These are phyloP conservation scores for Drosophila murphyi DNA, from an alignment of 1,140 invertebrate species.

Conservation along the genomic window DNA sequence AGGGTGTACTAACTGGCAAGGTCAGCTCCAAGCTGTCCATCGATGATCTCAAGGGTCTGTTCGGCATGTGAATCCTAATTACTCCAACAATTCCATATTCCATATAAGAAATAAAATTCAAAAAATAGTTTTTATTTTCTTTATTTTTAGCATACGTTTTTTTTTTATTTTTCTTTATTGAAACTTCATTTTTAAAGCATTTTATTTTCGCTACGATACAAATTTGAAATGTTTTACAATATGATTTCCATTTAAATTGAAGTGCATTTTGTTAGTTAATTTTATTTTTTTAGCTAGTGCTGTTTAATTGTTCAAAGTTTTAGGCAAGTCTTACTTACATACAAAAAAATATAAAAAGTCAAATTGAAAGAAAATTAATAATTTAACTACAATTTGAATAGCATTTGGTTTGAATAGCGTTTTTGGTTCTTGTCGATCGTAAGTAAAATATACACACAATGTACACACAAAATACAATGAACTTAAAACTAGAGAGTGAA, in stretches of 20 bases:
- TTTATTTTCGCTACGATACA: conserved; percentile 54
- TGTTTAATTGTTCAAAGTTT: conserved; percentile 20
- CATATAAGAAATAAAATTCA: neutral
- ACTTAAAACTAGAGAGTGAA: too few species aligned
- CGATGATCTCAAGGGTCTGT: conserved; percentile 92
- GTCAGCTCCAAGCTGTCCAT: conserved; percentile 89
- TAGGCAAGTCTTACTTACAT: conserved; percentile 36
- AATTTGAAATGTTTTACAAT: conserved; percentile 33
- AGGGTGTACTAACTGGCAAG: conserved; percentile 89
- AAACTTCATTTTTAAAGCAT: conserved; percentile 51
- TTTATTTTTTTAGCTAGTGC: conserved; percentile 17
- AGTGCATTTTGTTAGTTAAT: conserved; percentile 39
- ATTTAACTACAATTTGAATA: conserved; percentile 78
- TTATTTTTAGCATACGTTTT: conserved; percentile 51
- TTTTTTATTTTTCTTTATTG: conserved; percentile 48
- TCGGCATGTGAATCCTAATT: conserved; percentile 86
- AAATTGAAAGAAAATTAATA: neutral
- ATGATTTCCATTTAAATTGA: conserved; percentile 37
- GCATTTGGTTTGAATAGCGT: conserved; percentile 78
- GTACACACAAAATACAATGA: conserved; percentile 17
- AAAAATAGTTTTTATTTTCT: conserved; percentile 41
- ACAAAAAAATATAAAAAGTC: conserved; percentile 21
- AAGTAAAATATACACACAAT: conserved; percentile 16
- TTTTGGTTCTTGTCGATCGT: conserved; percentile 64
- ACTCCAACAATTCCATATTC: too few species aligned